Conservation (phyloP, 2,113 vertebrate species). For the Odocoileus virginianus region DNA sequence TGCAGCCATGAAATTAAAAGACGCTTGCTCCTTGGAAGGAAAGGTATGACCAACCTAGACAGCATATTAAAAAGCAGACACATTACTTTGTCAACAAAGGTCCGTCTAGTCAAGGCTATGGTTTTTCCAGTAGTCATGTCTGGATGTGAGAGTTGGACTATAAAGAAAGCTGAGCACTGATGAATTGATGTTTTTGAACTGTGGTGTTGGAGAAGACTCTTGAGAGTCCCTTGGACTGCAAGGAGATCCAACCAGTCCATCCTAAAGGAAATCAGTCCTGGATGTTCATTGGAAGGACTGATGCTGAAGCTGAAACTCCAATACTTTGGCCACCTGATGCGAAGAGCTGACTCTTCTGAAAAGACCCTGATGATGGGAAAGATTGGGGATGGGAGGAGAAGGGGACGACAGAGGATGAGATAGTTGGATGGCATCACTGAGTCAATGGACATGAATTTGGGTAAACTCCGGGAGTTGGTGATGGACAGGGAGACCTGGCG, state of each 20-base stretch:
- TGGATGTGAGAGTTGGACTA: background rate
- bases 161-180: background rate
- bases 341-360: background rate
- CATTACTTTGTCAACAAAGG: background rate
- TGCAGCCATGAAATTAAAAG: background rate
- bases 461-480: background rate
- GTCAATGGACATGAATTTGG: background rate
- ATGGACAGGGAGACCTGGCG: background rate
- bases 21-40: background rate
- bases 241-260: background rate
- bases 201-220: background rate
- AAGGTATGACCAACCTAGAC: background rate
- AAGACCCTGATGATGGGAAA: background rate
- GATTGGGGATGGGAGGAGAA: background rate
- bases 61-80: background rate
- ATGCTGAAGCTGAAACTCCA: background rate
- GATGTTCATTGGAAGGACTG: background rate
- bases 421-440: background rate
- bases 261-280: background rate
- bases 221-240: background rate
- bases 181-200: background rate
- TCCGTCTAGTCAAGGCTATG: background rate
- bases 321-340: background rate
- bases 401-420: background rate
- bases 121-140: background rate